Evolutionary conservation across 2,113 vertebrate species (phyloP).

Genomic region (Theropithecus gelada): DNA sequence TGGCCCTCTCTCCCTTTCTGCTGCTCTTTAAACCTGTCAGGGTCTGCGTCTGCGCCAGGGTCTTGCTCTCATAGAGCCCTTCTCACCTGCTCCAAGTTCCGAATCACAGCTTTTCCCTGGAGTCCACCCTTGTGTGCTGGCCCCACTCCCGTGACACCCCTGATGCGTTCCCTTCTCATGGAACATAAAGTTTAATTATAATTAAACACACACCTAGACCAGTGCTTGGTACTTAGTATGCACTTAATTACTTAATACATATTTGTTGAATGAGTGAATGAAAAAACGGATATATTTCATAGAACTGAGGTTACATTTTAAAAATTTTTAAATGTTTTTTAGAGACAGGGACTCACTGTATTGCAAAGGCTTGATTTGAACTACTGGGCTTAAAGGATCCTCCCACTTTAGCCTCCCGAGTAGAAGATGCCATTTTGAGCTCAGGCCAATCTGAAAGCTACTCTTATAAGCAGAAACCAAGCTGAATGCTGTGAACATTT

Average conservation of each 20-base stretch:
- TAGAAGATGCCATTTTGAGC: not conserved
- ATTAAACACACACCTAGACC: not conserved
- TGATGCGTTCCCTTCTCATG: not conserved
- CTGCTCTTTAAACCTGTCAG: not conserved
- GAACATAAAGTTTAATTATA: not conserved
- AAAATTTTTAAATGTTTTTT: no score
- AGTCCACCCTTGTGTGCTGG: no score
- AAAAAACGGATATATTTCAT: not conserved
- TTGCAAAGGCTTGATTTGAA: no score
- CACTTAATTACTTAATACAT: no score
- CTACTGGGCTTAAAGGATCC: no score
- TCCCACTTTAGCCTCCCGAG: no score
- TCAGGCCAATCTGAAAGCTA: not conserved
- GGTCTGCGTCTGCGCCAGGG: not conserved
- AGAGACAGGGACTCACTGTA: no score
- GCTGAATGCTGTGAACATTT: no score
- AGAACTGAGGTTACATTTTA: not conserved
- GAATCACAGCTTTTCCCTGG: not conserved
- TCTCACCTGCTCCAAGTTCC: not conserved
- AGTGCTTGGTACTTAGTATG: not conserved
- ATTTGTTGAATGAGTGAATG: not conserved
- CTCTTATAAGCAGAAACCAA: not conserved
- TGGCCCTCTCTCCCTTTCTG: not conserved
- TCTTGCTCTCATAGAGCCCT: not conserved
- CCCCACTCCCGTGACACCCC: not conserved